Conservation (phyloP, 2,797 vertebrate species). For the Anolis apletophallus region DNA sequence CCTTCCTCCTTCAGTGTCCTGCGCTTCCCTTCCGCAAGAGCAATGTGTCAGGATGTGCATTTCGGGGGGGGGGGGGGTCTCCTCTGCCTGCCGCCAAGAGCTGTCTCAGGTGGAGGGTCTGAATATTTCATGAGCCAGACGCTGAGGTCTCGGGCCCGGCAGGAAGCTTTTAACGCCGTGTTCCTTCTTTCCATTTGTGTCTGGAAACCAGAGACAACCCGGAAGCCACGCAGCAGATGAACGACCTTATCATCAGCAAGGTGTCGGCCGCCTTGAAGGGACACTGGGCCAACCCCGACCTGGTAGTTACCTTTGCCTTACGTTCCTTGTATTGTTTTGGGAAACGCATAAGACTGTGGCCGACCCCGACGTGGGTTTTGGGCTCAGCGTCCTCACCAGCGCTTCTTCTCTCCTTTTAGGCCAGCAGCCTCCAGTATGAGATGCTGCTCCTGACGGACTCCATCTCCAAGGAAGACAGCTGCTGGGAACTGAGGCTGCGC, state of each 20-base stretch:
- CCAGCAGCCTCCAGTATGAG: conserved; percentile 97
- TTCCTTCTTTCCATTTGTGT: not conserved
- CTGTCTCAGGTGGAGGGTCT: not conserved
- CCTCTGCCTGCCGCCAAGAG: fast-evolving
- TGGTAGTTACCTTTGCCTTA: conserved; percentile 77
- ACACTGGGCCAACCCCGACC: conserved; percentile 97
- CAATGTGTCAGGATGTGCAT: too few relatives aligned
- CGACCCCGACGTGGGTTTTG: not conserved
- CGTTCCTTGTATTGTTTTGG: too few relatives aligned
- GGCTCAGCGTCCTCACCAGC: too few relatives aligned
- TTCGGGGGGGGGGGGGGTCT: fast-evolving
- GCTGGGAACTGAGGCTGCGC: conserved; percentile 96
- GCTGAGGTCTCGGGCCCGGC: fast-evolving
- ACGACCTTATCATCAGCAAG: conserved; percentile 96
- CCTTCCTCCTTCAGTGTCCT: too few relatives aligned
- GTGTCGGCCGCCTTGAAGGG: conserved; percentile 97
- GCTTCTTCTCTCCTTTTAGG: conserved; percentile 76
- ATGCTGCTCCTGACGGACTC: conserved; percentile 98
- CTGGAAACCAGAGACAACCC: conserved; percentile 89
- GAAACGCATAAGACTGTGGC: too few relatives aligned
- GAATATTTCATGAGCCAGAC: not conserved
- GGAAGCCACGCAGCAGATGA: conserved; percentile 98
- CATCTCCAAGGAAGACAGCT: conserved; percentile 96
- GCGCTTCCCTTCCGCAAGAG: too few relatives aligned
- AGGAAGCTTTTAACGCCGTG: not conserved